Evolutionary conservation across 1,140 invertebrate genomes (phyloP).

Genomic region (Megathymus violae): DNA sequence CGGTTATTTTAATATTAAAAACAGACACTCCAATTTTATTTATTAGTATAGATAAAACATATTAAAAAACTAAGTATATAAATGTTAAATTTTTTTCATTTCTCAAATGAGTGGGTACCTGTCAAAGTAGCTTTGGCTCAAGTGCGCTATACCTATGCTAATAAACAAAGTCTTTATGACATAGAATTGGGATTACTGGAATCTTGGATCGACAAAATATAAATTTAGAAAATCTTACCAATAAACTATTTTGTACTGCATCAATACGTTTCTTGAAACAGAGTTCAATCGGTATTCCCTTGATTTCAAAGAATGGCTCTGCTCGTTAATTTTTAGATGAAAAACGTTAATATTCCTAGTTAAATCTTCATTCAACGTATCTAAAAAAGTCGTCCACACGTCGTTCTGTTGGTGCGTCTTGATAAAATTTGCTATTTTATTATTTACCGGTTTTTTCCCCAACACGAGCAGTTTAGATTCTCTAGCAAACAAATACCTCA

Average conservation of each 20-base stretch:
- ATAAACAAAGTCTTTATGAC: no score
- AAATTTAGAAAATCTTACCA: conserved; percentile 39
- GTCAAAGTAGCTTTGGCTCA: no score
- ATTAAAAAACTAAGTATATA: no score
- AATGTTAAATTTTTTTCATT: no score
- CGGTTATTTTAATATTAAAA: no score
- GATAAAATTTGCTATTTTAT: conserved; percentile 66
- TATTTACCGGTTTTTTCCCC: conserved; percentile 65
- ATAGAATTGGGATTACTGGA: no score
- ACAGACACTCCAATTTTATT: no score
- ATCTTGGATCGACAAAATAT: no score
- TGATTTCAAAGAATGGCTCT: neutral
- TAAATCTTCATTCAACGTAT: conserved; percentile 65
- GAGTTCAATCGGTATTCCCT: conserved; percentile 40
- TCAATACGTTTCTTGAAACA: conserved; percentile 35
- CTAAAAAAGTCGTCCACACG: conserved; percentile 54
- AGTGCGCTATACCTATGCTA: no score
- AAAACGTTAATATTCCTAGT: conserved; percentile 60
- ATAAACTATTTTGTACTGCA: conserved; percentile 41
- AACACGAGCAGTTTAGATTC: conserved; percentile 61
- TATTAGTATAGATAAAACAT: no score
- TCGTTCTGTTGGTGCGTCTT: conserved; percentile 51
- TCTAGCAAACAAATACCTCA: conserved; percentile 59
- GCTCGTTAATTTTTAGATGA: conserved; percentile 18
- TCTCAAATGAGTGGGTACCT: no score